Evolutionary conservation across 2,113 vertebrate species (phyloP).

Genomic region (Cyanoramphus novaezelandiae): DNA sequence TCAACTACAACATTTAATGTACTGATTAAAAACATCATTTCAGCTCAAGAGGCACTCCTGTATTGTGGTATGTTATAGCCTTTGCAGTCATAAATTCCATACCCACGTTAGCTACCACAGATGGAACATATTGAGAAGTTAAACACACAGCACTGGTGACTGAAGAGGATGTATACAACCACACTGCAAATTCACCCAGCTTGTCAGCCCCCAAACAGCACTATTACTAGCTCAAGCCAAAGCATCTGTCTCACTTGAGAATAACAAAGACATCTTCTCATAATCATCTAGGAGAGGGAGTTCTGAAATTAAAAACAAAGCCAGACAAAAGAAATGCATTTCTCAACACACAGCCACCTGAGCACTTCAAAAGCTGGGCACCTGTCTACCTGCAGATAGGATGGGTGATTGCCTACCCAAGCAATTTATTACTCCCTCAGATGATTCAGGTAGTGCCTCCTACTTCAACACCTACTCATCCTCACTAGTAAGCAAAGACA

Average conservation of each 20-base stretch:
- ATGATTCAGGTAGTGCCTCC: slow-evolving; percentile 67
- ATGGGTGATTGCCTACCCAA: neutral
- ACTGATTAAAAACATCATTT: slow-evolving; percentile 60
- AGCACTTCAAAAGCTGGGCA: neutral
- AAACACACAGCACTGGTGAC: slow-evolving; percentile 40
- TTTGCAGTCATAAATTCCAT: slow-evolving; percentile 45
- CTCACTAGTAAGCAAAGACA: slow-evolving; percentile 62
- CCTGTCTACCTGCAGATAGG: neutral
- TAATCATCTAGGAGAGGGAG: neutral
- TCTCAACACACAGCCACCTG: neutral
- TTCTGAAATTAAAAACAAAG: neutral
- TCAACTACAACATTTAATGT: slow-evolving; percentile 47
- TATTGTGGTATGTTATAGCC: slow-evolving; percentile 39
- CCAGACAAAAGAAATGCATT: neutral
- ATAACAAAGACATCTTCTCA: slow-evolving; percentile 5
- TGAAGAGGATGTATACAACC: slow-evolving; percentile 41
- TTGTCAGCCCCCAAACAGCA: slow-evolving; percentile 48
- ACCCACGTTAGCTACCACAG: slow-evolving; percentile 44
- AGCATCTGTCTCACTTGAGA: slow-evolving; percentile 47
- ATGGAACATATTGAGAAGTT: slow-evolving; percentile 52
- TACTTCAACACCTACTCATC: slow-evolving; percentile 62
- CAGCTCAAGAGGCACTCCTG: slow-evolving; percentile 45
- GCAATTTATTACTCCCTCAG: slow-evolving; percentile 19
- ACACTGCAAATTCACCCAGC: slow-evolving; percentile 49
- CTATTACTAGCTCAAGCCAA: slow-evolving; percentile 45